Percentiles rank a stretch among this genome's conserved stretches.
Conservation (phyloP, 2,797 vertebrate species). For the Anomalospiza imberbis region DNA sequence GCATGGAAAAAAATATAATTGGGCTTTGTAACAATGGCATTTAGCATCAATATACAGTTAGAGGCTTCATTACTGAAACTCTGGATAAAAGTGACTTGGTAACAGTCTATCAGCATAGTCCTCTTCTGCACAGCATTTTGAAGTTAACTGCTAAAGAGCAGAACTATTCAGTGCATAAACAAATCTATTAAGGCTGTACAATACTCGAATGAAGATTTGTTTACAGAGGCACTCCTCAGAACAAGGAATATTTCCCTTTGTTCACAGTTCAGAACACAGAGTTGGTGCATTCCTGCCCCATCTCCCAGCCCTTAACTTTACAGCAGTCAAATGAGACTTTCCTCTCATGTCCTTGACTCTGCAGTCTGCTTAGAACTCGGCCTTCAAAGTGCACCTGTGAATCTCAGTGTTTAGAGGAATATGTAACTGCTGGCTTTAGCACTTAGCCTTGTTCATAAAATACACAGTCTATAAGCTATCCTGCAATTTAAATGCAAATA, state of each 20-base stretch:
- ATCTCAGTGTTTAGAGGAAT: neutral
- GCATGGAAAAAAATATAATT: neutral
- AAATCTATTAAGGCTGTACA: conserved; percentile 61
- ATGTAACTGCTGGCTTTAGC: conserved; percentile 42
- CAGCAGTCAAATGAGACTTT: neutral
- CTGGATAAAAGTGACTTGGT: neutral
- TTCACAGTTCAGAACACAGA: neutral
- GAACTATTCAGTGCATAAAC: conserved; percentile 37
- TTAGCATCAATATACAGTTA: neutral
- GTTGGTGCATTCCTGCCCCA: neutral
- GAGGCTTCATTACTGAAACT: neutral
- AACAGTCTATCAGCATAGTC: neutral
- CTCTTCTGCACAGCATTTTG: conserved; percentile 19
- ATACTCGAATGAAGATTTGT: conserved; percentile 32
- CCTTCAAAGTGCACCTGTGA: neutral
- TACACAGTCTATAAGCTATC: conserved; percentile 29
- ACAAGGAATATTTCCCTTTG: conserved; percentile 9
- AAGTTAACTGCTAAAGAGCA: conserved; percentile 57
- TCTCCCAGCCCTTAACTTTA: neutral
- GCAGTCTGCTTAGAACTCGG: neutral
- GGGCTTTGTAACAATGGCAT: conserved; percentile 7
- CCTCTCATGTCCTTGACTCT: neutral
- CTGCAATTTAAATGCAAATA: conserved; percentile 74
- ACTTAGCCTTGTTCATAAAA: conserved; percentile 55
- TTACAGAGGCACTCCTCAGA: conserved; percentile 32